Evolutionary conservation across 1,140 invertebrate species (phyloP), one percentile per base, ranked within the genome.

Genomic region (Scaptomyza pallida): DNA sequence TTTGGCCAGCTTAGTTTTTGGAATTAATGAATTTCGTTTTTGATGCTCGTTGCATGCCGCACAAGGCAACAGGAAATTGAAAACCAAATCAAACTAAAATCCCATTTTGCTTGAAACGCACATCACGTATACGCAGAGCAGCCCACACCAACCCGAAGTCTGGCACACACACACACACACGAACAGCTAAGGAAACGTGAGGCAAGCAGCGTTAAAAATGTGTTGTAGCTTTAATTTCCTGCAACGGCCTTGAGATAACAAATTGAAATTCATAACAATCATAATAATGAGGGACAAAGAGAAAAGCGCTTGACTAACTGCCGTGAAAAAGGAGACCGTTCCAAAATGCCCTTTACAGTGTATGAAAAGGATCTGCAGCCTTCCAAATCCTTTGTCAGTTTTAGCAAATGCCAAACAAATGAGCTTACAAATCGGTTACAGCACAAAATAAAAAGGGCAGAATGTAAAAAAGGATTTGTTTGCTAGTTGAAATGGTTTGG

Each of bases 191-290:
- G 5, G 15, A 47, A 13, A 50, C 40, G 69, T 64, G 56, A 37
- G 75, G 73, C 59, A 74, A 64, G 55, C 56, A 61, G 57, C 57
- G 79, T 65, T 64, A 64, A 83, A 79, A 79, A n/a, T n/a, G 75
- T 83, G 80, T 83, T 85, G 67, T 72, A 33, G 55, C 63, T 79
- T 85, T 86, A 86, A 86, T 85, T 74, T 68, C 80, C 57, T 71
- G 79, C 79, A 69, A 59, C 59, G 81, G 59, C 76, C 81, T 85
- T 85, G 81, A 74, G 76, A 77, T 72, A 51, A 60, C 16, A 76
- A 80, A 80, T 76, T 85, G 80, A 80, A 85, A 86, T 85, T 85
- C 64, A 85, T 67, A 85, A 85, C 64, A 76, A 85, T n/a, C n/a
- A n/a, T 79, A 75, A 78, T 57, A 68, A 73, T 15, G 60, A 62